Evolutionary conservation across 2,113 vertebrate genomes (phyloP).

Genomic region (Indri indri): DNA sequence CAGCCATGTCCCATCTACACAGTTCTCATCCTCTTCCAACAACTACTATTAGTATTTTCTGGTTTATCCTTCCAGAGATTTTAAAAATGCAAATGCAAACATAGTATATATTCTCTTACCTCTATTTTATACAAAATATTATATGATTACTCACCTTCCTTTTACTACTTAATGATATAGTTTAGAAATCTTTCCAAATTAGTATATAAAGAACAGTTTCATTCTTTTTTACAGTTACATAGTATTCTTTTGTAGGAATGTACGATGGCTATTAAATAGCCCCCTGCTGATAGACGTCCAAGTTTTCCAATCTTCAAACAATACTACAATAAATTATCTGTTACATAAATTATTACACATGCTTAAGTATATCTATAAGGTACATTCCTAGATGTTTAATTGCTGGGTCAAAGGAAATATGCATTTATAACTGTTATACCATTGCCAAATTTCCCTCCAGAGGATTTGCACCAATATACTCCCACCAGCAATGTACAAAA

Average conservation of each 20-base stretch:
- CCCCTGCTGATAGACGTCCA: background rate
- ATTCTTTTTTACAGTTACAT: background rate
- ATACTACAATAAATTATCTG: background rate
- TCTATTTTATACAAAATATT: background rate
- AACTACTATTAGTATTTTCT: background rate
- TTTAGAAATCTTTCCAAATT: background rate
- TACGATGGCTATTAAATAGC: background rate
- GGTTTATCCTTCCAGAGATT: background rate
- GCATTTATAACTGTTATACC: background rate
- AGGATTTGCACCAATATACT: background rate
- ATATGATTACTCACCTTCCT: background rate
- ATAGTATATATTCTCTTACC: background rate
- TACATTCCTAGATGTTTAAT: background rate
- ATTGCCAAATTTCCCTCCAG: background rate
- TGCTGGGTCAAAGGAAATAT: background rate
- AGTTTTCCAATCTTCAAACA: background rate
- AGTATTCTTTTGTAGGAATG: background rate
- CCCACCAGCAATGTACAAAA: background rate
- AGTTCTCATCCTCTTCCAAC: background rate
- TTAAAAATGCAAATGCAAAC: background rate
- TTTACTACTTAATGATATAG: background rate
- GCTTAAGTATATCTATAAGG: background rate
- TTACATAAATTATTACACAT: background rate
- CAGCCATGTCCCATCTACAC: background rate
- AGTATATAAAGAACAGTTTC: background rate